phyloP scores from a whole-genome alignment of 2,113 vertebrate genomes.

The Felis chaus region DNA sequence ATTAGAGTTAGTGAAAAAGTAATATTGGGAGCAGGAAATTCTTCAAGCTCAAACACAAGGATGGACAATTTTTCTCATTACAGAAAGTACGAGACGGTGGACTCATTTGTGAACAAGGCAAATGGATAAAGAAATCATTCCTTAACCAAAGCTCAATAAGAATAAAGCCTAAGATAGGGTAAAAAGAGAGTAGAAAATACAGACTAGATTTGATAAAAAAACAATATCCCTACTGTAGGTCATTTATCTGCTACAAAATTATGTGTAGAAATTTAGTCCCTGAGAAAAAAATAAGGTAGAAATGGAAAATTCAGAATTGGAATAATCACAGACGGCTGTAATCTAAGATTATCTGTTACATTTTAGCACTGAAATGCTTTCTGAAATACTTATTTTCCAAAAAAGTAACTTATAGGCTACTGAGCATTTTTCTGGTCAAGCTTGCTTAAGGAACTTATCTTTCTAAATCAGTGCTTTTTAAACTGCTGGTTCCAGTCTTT shows the following conservation, averaged over 20 bases:
- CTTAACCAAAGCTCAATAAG: background rate
- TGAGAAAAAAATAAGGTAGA: background rate
- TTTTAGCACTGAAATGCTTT: background rate
- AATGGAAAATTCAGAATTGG: conserved; percentile 23
- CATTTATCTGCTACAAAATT: conserved; percentile 8
- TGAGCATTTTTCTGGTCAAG: background rate
- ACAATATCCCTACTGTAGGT: background rate
- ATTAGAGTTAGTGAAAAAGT: background rate
- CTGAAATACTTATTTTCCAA: conserved; percentile 2
- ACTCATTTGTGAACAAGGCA: background rate
- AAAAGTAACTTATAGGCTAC: background rate
- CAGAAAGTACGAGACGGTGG: background rate
- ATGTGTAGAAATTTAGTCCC: background rate
- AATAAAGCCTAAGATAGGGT: background rate
- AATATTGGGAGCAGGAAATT: background rate
- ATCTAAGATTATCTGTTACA: background rate
- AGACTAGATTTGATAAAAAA: background rate
- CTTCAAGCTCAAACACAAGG: background rate
- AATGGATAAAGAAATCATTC: background rate
- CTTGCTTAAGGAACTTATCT: background rate
- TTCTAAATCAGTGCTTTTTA: background rate
- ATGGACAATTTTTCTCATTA: background rate
- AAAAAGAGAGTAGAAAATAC: background rate
- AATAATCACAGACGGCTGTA: background rate
- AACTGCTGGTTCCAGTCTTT: background rate